Conservation (phyloP, 2,113 vertebrate genomes). For the Brachypteracias leptosomus region DNA sequence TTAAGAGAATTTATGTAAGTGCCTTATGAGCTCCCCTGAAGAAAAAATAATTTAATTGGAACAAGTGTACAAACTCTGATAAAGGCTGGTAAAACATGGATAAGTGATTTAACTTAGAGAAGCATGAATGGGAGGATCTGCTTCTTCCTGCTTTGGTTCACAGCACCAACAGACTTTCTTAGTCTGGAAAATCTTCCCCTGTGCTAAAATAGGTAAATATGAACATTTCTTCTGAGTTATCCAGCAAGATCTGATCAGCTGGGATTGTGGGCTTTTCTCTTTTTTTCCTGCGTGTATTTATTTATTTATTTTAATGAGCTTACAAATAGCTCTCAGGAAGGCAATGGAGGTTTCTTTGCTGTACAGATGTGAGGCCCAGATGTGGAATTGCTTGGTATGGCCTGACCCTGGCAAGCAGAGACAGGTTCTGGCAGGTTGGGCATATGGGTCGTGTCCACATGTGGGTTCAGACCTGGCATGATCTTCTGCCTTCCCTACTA, state of each 20-base stretch:
- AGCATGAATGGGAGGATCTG: constrained; percentile 29
- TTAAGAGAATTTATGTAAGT: constrained; percentile 88
- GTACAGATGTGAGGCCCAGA: not conserved
- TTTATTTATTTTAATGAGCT: not conserved
- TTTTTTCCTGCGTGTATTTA: not conserved
- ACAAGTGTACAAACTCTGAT: constrained; percentile 83
- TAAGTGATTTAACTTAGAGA: constrained; percentile 80
- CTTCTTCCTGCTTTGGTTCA: constrained; percentile 18
- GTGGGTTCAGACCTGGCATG: fast-evolving
- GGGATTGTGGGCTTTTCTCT: not conserved
- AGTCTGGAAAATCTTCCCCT: not conserved
- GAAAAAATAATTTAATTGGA: constrained; percentile 88
- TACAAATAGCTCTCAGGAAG: not conserved
- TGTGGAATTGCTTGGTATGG: not conserved
- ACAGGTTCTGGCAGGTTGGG: fast-evolving
- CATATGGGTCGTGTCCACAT: fast-evolving
- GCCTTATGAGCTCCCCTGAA: constrained; percentile 74
- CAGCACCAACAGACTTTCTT: not conserved
- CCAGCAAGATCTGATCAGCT: not conserved
- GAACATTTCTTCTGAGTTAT: not conserved
- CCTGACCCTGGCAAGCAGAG: not conserved
- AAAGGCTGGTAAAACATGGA: constrained; percentile 79
- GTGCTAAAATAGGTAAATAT: not conserved
- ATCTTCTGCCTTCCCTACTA: not conserved
- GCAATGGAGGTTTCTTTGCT: not conserved